Base-by-base conservation (phyloP, 2,888 invertebrate species). In the Phragmatobia fuliginosa region DNA sequence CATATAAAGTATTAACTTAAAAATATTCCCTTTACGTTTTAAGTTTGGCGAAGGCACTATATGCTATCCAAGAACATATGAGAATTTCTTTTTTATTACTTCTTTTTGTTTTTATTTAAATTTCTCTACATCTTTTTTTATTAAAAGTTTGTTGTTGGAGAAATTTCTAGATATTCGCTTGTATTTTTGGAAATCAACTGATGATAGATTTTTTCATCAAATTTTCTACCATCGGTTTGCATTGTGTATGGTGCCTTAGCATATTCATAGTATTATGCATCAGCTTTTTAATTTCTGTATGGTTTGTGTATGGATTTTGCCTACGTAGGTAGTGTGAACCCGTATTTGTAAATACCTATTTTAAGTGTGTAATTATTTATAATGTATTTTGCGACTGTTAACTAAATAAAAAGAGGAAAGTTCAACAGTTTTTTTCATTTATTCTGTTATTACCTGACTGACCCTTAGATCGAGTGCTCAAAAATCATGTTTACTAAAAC, bases 301-400 rank as follows among this genome's bases (percentile, higher is more conserved):
- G 94, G 87, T 91, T 93, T 93, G 92, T 89, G 94, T 90, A 94
- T 94, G 94, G 87, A 85, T 79, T 92, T 92, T 92, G 92, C 94
- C 94, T 94, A 94, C 94, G 94, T 94, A 94, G 94, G 94, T 93
- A 92, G 92, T 91, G 90, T 88, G 86, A 89, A 88, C 93, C 92
- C 89, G 77, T 91, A 85, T 91, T 89, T 94, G 94, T 94, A 94
- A 94, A 94, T 94, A 94, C 91, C 90, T 94, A 93, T 90, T 90
- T 87, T 94, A 94, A 93, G 93, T 90, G 89, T 89, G 90, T 91
- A 91, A 90, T 85, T 90, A 85, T 82, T 41, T 87, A 84, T 87
- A 88, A 90, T 91, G 89, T 92, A 92, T 88, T 92, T 93, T 94
- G 94, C 92, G 94, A 94, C 94, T 94, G 94, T 94, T 94, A 90